Percentiles rank a stretch among this genome's conserved stretches.
phyloP scores from a whole-genome alignment of 2,888 invertebrate genomes.

The Cybosia mesomella region DNA sequence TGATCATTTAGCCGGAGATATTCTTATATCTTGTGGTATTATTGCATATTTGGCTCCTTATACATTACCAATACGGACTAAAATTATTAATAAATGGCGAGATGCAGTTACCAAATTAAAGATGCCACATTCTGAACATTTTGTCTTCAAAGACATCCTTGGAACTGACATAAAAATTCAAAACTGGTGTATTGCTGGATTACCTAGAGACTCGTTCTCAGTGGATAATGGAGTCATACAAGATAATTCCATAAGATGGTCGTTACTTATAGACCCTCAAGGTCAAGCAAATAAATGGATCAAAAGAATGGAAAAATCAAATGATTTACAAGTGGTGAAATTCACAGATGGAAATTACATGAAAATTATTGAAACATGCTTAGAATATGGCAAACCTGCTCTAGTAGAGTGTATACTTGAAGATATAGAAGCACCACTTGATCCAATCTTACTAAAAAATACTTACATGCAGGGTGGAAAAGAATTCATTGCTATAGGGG shows the following conservation, averaged over 20 bases:
- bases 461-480: conserved; percentile 91
- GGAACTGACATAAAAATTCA: conserved; percentile 96
- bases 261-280: conserved; percentile 94
- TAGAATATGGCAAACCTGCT: conserved; percentile 92
- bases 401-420: conserved; percentile 92
- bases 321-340: conserved; percentile 90
- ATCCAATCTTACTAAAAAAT: conserved; percentile 91
- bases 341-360: conserved; percentile 92
- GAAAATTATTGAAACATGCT: conserved; percentile 90
- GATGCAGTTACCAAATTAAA: conserved; percentile 88
- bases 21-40: conserved; percentile 94
- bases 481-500: conserved; percentile 92
- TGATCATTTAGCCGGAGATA: conserved; percentile 95
- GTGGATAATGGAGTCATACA: conserved; percentile 95
- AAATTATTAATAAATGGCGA: conserved; percentile 91
- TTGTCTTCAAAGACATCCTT: conserved; percentile 90
- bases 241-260: conserved; percentile 92
- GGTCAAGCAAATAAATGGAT: conserved; percentile 95
- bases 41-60: conserved; percentile 96
- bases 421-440: conserved; percentile 92
- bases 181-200: conserved; percentile 93
- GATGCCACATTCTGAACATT: conserved; percentile 93
- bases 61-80: conserved; percentile 89
- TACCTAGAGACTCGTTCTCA: conserved; percentile 94
- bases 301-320: conserved; percentile 92